Conservation (phyloP, 1,140 invertebrate genomes). For the Drosophila oshimai region DNA sequence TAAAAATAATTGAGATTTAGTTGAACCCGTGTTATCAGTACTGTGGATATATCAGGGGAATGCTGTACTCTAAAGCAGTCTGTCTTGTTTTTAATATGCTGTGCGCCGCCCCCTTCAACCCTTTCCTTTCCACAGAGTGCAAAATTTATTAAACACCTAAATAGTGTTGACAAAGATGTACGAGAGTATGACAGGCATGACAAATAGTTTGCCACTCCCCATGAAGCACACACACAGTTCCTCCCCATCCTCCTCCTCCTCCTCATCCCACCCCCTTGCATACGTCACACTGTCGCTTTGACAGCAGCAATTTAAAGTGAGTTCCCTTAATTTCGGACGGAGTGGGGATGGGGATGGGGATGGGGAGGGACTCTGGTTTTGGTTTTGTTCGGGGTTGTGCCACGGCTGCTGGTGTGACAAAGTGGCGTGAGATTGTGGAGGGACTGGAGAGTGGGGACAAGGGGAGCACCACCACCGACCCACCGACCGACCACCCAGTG, state of each 20-base stretch:
- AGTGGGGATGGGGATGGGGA: too few relatives aligned
- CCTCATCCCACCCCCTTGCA: conserved; percentile 7
- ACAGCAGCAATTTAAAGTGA: conserved; percentile 78
- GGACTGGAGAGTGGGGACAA: neutral
- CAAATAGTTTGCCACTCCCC: conserved; percentile 55
- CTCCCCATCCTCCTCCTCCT: too few relatives aligned
- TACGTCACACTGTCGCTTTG: conserved; percentile 35
- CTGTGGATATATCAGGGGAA: too few relatives aligned
- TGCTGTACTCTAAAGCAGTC: too few relatives aligned
- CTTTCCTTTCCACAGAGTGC: conserved; percentile 30
- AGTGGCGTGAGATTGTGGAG: conserved; percentile 22
- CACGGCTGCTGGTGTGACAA: conserved; percentile 41
- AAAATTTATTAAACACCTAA: conserved; percentile 75
- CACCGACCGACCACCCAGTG: neutral
- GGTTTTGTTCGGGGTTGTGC: conserved; percentile 12
- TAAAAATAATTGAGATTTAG: too few relatives aligned
- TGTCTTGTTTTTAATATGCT: too few relatives aligned
- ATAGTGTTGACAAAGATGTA: conserved; percentile 79
- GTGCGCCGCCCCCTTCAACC: neutral
- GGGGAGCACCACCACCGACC: conserved; percentile 26
- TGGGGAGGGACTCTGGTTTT: neutral
- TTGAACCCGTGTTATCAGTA: too few relatives aligned
- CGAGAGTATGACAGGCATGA: conserved; percentile 76
- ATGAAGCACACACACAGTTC: neutral
- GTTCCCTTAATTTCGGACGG: too few relatives aligned